These are phyloP conservation scores for Pampusana beccarii DNA, from an alignment of 2,113 vertebrate genomes.

Conservation along the genomic window DNA sequence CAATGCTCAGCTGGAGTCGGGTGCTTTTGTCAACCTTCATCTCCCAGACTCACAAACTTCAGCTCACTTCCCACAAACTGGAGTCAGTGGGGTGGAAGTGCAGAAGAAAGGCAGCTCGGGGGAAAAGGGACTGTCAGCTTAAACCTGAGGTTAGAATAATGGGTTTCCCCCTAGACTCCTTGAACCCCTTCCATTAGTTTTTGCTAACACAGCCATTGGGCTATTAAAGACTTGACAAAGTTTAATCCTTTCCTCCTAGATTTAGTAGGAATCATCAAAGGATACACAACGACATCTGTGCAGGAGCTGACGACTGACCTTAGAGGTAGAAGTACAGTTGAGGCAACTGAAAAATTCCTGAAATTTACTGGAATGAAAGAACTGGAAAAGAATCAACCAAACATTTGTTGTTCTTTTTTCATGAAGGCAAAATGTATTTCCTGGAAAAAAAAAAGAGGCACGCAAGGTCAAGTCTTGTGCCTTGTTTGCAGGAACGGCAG, in stretches of 20 bases:
- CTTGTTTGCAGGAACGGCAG: not conserved
- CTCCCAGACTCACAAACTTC: not conserved
- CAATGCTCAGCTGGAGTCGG: not conserved
- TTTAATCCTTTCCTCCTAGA: not conserved
- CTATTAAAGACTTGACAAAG: not conserved
- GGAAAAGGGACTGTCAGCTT: not conserved
- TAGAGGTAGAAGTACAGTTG: not conserved
- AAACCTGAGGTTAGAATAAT: not conserved
- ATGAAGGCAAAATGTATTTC: not conserved
- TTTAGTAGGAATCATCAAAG: not conserved
- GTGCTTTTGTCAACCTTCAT: not conserved
- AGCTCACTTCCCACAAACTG: not conserved
- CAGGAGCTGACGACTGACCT: not conserved
- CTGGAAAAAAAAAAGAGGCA: not conserved
- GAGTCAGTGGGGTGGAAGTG: not conserved
- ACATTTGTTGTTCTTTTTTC: not conserved
- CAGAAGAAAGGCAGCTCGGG: not conserved
- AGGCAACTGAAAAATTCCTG: not conserved
- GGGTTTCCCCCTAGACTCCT: not conserved
- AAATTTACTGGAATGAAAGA: not conserved
- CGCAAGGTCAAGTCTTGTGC: rapidly evolving
- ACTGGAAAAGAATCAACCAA: not conserved
- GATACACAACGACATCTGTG: rapidly evolving
- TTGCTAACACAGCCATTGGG: not conserved
- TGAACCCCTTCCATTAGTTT: not conserved